Evolutionary conservation across 1,140 invertebrate species (phyloP).

Genomic region (Psilanteris sp.): DNA sequence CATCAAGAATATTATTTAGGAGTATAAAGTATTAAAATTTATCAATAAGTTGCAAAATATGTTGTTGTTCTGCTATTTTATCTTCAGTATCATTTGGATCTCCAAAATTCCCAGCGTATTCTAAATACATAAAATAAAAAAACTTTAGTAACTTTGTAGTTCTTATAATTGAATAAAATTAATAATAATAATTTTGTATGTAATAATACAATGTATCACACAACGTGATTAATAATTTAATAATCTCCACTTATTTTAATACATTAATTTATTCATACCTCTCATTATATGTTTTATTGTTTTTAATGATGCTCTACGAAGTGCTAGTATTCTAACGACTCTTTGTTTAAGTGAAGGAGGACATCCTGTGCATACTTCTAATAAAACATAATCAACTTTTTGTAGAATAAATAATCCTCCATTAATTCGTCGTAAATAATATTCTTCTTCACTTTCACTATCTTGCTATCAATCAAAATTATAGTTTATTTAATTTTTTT

Average conservation of each 20-base stretch:
- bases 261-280: too few species aligned
- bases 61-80: conserved; percentile 92
- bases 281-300: conserved; percentile 97
- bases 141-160: too few species aligned
- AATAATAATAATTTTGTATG: too few species aligned
- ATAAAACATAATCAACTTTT: conserved; percentile 96
- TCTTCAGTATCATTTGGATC: conserved; percentile 91
- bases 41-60: conserved; percentile 95
- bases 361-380: conserved; percentile 92
- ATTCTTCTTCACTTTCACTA: conserved; percentile 89
- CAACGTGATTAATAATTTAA: too few species aligned
- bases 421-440: conserved; percentile 93
- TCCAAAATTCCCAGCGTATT: conserved; percentile 97
- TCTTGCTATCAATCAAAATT: conserved; percentile 73
- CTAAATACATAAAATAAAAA: conserved; percentile 79
- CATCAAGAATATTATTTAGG: too few species aligned
- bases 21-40: conserved; percentile 97
- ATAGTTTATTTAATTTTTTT: conserved; percentile 4
- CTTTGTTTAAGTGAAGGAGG: conserved; percentile 90
- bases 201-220: too few species aligned
- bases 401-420: conserved; percentile 97
- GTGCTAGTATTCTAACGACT: conserved; percentile 92
- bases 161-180: too few species aligned
- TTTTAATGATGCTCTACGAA: conserved; percentile 93
- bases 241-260: too few species aligned